Percentiles rank a stretch among this genome's conserved stretches.
Conservation (phyloP, 2,113 vertebrate genomes). For the Cephalopterus ornatus region DNA sequence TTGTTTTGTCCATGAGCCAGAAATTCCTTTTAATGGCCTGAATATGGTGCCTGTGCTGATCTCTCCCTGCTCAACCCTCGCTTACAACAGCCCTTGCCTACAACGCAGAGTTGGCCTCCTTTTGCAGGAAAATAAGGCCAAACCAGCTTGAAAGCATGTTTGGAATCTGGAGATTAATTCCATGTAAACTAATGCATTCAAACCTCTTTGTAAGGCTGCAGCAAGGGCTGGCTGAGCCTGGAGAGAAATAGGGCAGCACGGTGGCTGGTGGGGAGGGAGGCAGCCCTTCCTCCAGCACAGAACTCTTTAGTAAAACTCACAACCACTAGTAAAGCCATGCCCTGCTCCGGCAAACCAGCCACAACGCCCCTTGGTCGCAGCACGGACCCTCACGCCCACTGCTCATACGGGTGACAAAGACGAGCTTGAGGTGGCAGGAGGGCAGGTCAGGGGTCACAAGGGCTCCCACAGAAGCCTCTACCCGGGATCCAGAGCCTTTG, state of each 20-base stretch:
- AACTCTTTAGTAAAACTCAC: background rate
- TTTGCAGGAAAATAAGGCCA: conserved; percentile 50
- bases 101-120: background rate
- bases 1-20: conserved; percentile 40
- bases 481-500: background rate
- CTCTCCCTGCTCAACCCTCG: background rate
- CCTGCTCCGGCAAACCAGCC: fast-evolving
- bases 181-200: conserved; percentile 35
- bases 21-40: conserved; percentile 21
- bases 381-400: fast-evolving
- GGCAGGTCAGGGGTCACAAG: conserved; percentile 25
- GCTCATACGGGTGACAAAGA: background rate
- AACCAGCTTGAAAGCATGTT: conserved; percentile 52
- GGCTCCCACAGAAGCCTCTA: conserved; percentile 13
- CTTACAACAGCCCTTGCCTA: conserved; percentile 8
- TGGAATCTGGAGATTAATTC: conserved; percentile 62
- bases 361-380: fast-evolving
- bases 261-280: background rate
- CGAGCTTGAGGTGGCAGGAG: background rate
- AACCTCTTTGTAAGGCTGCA: background rate
- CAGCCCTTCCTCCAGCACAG: background rate
- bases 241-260: background rate
- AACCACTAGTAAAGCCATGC: background rate
- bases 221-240: conserved; percentile 4
- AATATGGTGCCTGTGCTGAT: conserved; percentile 5